Evolutionary conservation across 2,113 vertebrate species (phyloP).

Genomic region (Strigops habroptila): DNA sequence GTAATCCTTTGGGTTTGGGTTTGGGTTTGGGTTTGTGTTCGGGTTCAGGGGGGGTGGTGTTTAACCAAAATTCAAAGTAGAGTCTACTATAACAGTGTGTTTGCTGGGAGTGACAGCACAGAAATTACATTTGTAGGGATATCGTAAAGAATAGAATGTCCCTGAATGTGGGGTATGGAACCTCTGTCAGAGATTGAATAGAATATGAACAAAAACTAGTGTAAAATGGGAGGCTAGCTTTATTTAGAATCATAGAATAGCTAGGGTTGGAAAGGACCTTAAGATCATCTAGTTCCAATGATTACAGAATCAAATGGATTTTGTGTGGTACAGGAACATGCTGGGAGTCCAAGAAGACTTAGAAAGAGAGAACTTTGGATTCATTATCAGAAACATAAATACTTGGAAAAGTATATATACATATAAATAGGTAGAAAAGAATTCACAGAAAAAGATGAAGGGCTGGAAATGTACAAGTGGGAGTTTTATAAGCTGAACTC

Average conservation of each 20-base stretch:
- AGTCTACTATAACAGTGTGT: neutral
- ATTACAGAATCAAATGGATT: neutral
- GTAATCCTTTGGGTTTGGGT: neutral
- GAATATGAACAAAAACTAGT: neutral
- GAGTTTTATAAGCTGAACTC: neutral
- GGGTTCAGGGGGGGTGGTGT: no score
- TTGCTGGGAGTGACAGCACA: neutral
- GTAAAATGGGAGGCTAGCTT: neutral
- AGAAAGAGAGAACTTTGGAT: neutral
- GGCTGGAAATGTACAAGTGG: neutral
- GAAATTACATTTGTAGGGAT: neutral
- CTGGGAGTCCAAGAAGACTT: neutral
- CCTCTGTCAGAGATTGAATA: neutral
- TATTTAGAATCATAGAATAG: neutral
- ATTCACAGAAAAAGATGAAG: neutral
- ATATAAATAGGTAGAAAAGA: neutral
- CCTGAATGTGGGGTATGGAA: neutral
- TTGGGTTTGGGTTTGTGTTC: no score
- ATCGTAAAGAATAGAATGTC: neutral
- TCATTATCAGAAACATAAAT: neutral
- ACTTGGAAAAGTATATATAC: neutral
- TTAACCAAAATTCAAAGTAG: neutral
- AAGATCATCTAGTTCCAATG: neutral
- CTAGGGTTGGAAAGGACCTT: neutral
- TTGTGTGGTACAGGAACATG: neutral